Base-by-base conservation (phyloP, 1,140 invertebrate genomes). In the Apis dorsata region DNA sequence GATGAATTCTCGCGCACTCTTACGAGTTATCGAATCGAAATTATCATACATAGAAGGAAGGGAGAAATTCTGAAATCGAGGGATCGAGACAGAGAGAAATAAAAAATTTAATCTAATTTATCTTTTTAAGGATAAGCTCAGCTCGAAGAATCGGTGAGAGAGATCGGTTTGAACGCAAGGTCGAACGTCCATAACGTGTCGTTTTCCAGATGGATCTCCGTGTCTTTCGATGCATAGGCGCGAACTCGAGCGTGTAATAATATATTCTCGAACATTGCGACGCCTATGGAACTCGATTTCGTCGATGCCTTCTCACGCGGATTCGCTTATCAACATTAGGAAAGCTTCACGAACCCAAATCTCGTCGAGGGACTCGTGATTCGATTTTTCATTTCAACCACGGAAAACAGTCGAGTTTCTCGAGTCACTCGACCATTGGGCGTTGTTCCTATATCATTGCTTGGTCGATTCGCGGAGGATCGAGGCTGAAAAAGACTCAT, bases 271-370 rank as follows among this genome's bases (percentile, higher is more conserved):
- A 19, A 28, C 5, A 34, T 57, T 70, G 86, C 83, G 75, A 85
- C 83, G 86, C 73, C 86, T 88, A 88, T 88, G 83, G 65, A 66
- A 62, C 73, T 82, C 84, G 70, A 68, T 65, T 53, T 88, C 68
- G 65, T 78, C 68, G 75, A 68, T 77, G 75, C 75, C 75, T 34
- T 60, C 70, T 59, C 72, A 60, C 72, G 75, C 82, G 79, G 59
- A 73, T 74, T 66, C 86, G 71, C 59, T 85, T 74, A 68, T 85
- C 66, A 73, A 85, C 79, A 88, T 66, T 74, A 83, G 79, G 76
- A 83, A 57, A 85, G 79, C 71, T 81, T 85, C 79, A 75, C 74
- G 66, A 60, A 11, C 49, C 66, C 66, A 70, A 57, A 24, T 44
- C 34, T 44, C 34, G 34, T 44, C 34, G 34, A 44, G 34, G 34